Evolutionary conservation across 2,888 invertebrate species (phyloP).

Genomic region (Augiades crinisus): DNA sequence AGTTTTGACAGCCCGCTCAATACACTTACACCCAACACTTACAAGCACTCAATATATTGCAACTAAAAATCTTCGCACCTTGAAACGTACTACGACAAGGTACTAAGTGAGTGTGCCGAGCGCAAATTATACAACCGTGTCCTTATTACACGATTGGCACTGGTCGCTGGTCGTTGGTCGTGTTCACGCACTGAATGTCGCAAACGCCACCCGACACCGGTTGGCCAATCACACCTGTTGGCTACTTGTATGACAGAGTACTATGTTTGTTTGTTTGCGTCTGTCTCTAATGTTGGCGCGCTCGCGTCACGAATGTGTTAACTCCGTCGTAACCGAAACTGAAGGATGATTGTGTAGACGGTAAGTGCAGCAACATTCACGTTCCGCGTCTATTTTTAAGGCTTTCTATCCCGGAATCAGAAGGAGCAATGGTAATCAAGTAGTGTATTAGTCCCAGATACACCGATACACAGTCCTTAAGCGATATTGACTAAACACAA

Average conservation of each 20-base stretch:
- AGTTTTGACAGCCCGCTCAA: too few relatives aligned
- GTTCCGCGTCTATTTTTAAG: too few relatives aligned
- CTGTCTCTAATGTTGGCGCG: slow-evolving; percentile 12
- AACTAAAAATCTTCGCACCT: not conserved
- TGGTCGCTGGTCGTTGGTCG: slow-evolving; percentile 32
- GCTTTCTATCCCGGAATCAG: too few relatives aligned
- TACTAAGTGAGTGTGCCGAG: slow-evolving; percentile 19
- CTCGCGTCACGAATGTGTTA: not conserved
- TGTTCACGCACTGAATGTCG: slow-evolving; percentile 40
- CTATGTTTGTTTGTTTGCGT: slow-evolving; percentile 46
- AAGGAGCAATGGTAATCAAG: too few relatives aligned
- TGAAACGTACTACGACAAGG: slow-evolving; percentile 33
- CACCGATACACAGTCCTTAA: too few relatives aligned
- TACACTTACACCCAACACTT: too few relatives aligned
- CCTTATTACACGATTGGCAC: slow-evolving; percentile 44
- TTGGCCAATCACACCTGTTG: slow-evolving; percentile 49
- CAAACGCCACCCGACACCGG: slow-evolving; percentile 46
- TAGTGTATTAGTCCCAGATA: too few relatives aligned
- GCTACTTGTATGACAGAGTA: slow-evolving; percentile 37
- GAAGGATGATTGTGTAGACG: not conserved
- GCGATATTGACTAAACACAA: too few relatives aligned
- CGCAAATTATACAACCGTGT: slow-evolving; percentile 44
- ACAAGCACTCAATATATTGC: not conserved
- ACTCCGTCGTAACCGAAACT: not conserved
- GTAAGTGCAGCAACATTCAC: too few relatives aligned